A percentile compares a stretch with the other conserved stretches of the same genome.
These are phyloP conservation scores for Drosophila fulvimacula DNA, from an alignment of 2,888 invertebrate species.

Conservation along the genomic window DNA sequence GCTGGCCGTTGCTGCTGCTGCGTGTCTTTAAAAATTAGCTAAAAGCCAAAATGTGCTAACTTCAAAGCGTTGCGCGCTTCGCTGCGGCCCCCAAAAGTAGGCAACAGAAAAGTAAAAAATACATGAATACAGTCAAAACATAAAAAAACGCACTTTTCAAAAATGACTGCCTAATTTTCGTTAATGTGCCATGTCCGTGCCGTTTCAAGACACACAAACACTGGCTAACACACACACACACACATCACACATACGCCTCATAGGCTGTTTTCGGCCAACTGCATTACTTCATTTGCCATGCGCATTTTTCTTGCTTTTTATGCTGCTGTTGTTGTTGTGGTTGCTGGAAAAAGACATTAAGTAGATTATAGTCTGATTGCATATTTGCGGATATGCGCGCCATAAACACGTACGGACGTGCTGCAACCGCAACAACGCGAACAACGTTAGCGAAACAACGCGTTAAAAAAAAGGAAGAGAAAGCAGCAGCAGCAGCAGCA, in stretches of 20 bases:
- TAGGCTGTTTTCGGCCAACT: slow-evolving; percentile 56
- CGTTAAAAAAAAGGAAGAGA: slow-evolving; percentile 27
- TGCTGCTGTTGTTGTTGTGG: slow-evolving; percentile 24
- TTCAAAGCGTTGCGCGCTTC: slow-evolving; percentile 68
- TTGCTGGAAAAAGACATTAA: slow-evolving; percentile 77
- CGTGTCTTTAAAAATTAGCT: slow-evolving; percentile 74
- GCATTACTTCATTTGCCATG: slow-evolving; percentile 75
- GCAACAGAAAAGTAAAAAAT: slow-evolving; percentile 45
- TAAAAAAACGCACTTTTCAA: slow-evolving; percentile 51
- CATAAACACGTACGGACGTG: slow-evolving; percentile 81
- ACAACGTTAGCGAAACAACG: slow-evolving; percentile 55
- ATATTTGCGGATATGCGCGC: slow-evolving; percentile 81
- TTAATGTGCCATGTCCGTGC: slow-evolving; percentile 67
- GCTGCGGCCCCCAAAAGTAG: slow-evolving; percentile 64
- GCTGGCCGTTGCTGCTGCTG: slow-evolving; percentile 5
- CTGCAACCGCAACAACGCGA: slow-evolving; percentile 77
- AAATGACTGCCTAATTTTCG: slow-evolving; percentile 74
- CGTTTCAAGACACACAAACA: slow-evolving; percentile 41
- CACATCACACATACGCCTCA: slow-evolving; percentile 36
- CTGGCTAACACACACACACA: slow-evolving; percentile 12
- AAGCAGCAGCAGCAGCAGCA: not conserved
- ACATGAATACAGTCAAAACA: slow-evolving; percentile 6
- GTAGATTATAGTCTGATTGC: slow-evolving; percentile 80
- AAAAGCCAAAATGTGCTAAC: slow-evolving; percentile 64
- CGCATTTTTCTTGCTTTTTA: slow-evolving; percentile 39